These are phyloP conservation scores for Argyresthia goedartella DNA, from an alignment of 2,888 invertebrate species.

Conservation along the genomic window DNA sequence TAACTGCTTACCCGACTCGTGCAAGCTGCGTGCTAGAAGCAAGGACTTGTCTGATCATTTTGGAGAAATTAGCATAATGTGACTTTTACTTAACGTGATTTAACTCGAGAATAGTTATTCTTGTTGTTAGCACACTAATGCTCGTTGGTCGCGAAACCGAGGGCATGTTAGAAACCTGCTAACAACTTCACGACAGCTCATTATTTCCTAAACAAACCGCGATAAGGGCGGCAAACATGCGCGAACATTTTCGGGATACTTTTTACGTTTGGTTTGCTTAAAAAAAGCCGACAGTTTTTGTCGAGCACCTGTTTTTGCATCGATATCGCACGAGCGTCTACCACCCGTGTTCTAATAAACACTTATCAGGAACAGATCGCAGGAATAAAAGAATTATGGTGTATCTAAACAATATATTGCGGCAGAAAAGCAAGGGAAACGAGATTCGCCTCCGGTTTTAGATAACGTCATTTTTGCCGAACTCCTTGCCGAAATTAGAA, in stretches of 20 bases:
- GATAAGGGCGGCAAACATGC: conserved; percentile 44
- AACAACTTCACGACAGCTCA: conserved; percentile 43
- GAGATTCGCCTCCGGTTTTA: conserved; percentile 52
- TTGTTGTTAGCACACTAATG: background rate
- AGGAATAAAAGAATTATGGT: conserved; percentile 61
- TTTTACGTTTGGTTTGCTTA: conserved; percentile 41
- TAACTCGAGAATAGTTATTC: background rate
- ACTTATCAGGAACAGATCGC: conserved; percentile 52
- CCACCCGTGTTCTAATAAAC: conserved; percentile 63
- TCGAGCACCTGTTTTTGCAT: conserved; percentile 39
- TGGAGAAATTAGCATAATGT: background rate
- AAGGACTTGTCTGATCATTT: background rate
- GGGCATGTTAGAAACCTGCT: conserved; percentile 29
- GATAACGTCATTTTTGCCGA: conserved; percentile 38
- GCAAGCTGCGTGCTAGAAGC: no score
- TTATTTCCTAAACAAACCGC: conserved; percentile 54
- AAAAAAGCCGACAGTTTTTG: conserved; percentile 35
- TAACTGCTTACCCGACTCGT: background rate
- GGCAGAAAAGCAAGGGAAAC: conserved; percentile 48
- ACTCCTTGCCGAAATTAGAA: conserved; percentile 30
- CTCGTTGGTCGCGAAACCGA: background rate
- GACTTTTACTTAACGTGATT: background rate
- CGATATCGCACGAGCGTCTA: conserved; percentile 43
- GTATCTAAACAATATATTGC: conserved; percentile 65
- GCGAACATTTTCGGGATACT: conserved; percentile 29